A percentile compares a stretch with the other conserved stretches of the same genome.
phyloP scores from a whole-genome alignment of 1,140 invertebrate genomes.

The Venturia canescens region DNA sequence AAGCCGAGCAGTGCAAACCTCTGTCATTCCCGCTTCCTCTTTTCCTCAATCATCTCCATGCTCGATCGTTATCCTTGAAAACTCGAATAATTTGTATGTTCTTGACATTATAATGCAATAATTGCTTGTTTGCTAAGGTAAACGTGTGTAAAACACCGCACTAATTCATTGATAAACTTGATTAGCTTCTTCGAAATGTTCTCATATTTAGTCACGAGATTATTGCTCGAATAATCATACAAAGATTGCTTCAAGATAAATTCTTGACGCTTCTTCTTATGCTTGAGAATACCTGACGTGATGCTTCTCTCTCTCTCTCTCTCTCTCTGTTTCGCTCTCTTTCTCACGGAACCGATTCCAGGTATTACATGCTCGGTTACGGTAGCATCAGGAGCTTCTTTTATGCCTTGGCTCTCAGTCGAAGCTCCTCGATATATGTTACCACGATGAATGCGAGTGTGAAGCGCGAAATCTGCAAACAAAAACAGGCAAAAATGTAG shows the following conservation, averaged over 20 bases:
- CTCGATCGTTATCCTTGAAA: constrained; percentile 29
- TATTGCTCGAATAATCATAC: neutral
- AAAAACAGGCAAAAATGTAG: neutral
- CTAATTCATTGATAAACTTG: neutral
- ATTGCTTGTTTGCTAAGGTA: constrained; percentile 15
- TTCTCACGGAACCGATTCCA: constrained; percentile 43
- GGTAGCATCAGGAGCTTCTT: constrained; percentile 44
- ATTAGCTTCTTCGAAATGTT: neutral
- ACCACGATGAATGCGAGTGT: constrained; percentile 18
- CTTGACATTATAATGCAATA: constrained; percentile 27
- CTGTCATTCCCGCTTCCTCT: neutral
- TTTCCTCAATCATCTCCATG: neutral
- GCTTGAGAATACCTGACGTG: constrained; percentile 1
- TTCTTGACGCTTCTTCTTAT: constrained; percentile 22
- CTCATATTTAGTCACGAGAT: constrained; percentile 22
- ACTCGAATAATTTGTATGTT: neutral
- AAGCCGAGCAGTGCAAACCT: neutral
- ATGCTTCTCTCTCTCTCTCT: neutral
- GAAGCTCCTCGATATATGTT: neutral
- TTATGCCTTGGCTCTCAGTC: constrained; percentile 25
- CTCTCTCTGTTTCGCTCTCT: neutral
- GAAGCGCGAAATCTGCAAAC: neutral
- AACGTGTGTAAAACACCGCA: neutral
- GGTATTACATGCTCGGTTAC: constrained; percentile 58
- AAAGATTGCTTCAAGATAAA: constrained; percentile 14